phyloP scores from a whole-genome alignment of 1,140 invertebrate species.

The Anthonomus grandis region DNA sequence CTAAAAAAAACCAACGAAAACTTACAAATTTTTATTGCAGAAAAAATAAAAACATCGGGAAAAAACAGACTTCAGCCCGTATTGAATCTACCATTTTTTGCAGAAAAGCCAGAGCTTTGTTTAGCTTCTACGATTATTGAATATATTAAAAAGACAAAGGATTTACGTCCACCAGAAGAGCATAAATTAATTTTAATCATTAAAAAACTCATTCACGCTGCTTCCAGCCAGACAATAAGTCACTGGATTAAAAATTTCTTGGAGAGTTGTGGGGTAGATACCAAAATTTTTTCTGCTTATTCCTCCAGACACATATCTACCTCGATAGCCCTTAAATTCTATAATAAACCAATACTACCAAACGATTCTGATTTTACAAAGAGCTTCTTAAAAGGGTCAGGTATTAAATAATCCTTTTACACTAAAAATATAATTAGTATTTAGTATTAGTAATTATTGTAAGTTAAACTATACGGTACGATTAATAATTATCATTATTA shows the following conservation, averaged over 20 bases:
- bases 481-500: too few relatives aligned
- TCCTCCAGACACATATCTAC: too few relatives aligned
- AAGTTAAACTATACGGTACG: too few relatives aligned
- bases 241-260: not conserved
- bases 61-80: too few relatives aligned
- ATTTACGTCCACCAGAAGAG: conserved; percentile 2
- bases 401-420: too few relatives aligned
- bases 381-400: too few relatives aligned
- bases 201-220: conserved; percentile 1
- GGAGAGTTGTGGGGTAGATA: not conserved
- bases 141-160: conserved; percentile 4
- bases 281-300: too few relatives aligned
- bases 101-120: conserved; percentile 10
- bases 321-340: too few relatives aligned
- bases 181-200: conserved; percentile 2
- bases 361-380: too few relatives aligned
- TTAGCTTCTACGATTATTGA: conserved; percentile 1
- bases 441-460: too few relatives aligned
- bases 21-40: conserved; percentile 16
- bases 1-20: not conserved
- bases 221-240: not conserved
- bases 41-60: conserved; percentile 11
- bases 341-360: too few relatives aligned
- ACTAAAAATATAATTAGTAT: too few relatives aligned
- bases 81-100: conserved; percentile 11